phyloP scores from a whole-genome alignment of 2,888 invertebrate genomes.

The Strigamia transsilvanica region DNA sequence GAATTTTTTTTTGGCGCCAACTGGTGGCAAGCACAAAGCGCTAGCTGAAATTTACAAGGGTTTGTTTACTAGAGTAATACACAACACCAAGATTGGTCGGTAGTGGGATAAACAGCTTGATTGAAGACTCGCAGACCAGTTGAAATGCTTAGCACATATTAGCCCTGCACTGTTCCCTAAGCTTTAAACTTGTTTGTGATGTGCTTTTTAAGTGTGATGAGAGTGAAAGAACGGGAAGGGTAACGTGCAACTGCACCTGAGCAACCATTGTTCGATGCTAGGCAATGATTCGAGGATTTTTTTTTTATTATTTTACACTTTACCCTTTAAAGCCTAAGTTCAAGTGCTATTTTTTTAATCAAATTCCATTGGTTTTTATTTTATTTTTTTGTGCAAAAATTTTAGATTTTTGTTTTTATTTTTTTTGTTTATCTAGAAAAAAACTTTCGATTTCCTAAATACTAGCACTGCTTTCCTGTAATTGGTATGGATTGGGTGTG shows the following conservation, averaged over 20 bases:
- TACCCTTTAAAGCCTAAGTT: not conserved
- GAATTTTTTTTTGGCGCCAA: constrained; percentile 11
- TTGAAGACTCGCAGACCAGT: constrained; percentile 17
- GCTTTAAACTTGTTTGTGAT: constrained; percentile 34
- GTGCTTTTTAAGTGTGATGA: constrained; percentile 42
- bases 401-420: not conserved
- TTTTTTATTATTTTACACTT: not conserved
- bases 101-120: constrained; percentile 16
- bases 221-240: constrained; percentile 9
- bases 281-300: not conserved
- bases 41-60: not conserved
- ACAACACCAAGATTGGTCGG: not conserved
- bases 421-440: not conserved
- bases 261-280: constrained; percentile 14
- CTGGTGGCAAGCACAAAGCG: not conserved
- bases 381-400: not conserved
- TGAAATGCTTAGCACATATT: constrained; percentile 41
- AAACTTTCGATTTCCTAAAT: not conserved
- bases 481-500: constrained; percentile 4
- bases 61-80: not conserved
- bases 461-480: not conserved
- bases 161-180: constrained; percentile 4
- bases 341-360: not conserved
- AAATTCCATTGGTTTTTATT: not conserved
- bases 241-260: constrained; percentile 30